Evolutionary conservation across 2,113 vertebrate species (phyloP), one percentile per base, ranked within the genome.

Genomic region (Calyptommatus sinebrachiatus): DNA sequence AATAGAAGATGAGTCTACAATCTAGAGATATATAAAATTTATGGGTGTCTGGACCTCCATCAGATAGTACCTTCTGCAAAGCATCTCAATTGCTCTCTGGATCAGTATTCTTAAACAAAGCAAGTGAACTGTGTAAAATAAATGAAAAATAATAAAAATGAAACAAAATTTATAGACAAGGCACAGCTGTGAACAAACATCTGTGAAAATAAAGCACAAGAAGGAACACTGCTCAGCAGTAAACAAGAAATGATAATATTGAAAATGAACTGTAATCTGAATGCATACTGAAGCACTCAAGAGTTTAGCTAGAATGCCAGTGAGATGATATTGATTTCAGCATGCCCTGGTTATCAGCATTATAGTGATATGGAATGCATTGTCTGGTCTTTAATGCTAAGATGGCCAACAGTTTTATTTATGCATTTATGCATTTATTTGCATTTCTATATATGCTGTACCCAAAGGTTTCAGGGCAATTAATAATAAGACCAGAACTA

Each of bases 241-340:
- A 73, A 86, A 83, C 0, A 0, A 83, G 35, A 85, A 20, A 22
- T 62, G 9, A 77, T 79, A 80, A 89, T 83, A 70, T 1, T 46
- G 66, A 73, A 80, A 74, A 0, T 2, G 26, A 65, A 11, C 28
- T 76, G 24, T 29, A 80, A 87, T 83, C 24, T 68, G 61, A 84
- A 61, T 41, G 35, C 35, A 41, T 76, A 67, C 0, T 60, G 48
- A 77, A 85, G 65, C 3, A 46, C 29, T 63, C 78, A 41, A n/a
- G 75, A 72, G 6, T 35, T 85, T 65, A 84, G 2, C 26, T 35
- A 87, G 57, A 85, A 61, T 69, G 77, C 7, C 79, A 77, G 35
- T 20, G 66, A 79, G 22, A 78, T 24, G 61, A 77, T 74, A 78
- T 45, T 22, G 16, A 74, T 29, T 77, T 8, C 8, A 62, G 10